Evolutionary conservation across 2,797 vertebrate species (phyloP), one percentile per base, ranked within the genome.

Genomic region (Hoplostethus mediterraneus): DNA sequence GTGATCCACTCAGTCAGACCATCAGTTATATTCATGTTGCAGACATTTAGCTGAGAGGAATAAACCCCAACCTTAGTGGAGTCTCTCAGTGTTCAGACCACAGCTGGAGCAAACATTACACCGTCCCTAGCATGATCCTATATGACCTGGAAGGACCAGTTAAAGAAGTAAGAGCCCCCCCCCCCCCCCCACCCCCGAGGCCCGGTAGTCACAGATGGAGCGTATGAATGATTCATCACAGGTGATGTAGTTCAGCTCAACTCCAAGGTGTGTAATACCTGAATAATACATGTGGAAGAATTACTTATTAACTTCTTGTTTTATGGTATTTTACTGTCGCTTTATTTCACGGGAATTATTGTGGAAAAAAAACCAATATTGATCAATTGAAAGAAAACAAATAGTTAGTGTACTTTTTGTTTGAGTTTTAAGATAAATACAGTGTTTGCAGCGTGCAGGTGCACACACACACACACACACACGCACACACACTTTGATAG

Each of bases 221-320:
- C 53, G 56, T 40, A 89, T 92, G 81, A 92, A 91, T 91, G 82
- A 90, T 93, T 92, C 79, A 92, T 91, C 76, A 73, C 82, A 87
- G 88, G 84, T 90, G 84, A 83, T 80, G 81, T 69, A 88, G 11
- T 84, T 87, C 67, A 75, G 79, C 77, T 76, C 62, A 86, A 75
- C 73, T 85, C 57, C 10, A 54, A 84, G 70, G 73, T 87, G 73
- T 85, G 63, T 72, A 77, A 82, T 56, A 63, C 49, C 57, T 80
- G 69, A 88, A 83, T 88, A 78, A 87, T 75, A 31, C 81, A 84
- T 85, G 21, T 21, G 21, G 21, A 21, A 21, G 21, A 21, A 21
- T 21, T 21, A 21, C 21, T 21, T 21, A 21, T 21, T 21, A 21
- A 21, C 21, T 21, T 21, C 21, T 21, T 14, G 12, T 47, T 14